These are phyloP conservation scores for Nomada ferruginata DNA, from an alignment of 2,888 invertebrate species.

Conservation along the genomic window DNA sequence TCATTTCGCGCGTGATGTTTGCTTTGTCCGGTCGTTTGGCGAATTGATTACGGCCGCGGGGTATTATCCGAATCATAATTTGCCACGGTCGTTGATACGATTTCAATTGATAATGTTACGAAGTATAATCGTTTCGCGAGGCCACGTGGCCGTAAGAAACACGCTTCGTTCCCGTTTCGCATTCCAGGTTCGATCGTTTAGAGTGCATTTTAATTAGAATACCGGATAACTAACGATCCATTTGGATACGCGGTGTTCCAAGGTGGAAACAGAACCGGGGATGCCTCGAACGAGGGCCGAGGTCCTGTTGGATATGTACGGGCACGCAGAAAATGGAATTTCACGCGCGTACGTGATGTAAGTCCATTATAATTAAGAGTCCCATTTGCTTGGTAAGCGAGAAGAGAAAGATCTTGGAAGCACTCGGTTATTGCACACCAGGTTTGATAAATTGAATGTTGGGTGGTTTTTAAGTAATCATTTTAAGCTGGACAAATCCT, in stretches of 20 bases:
- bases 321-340: slow-evolving; percentile 72
- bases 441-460: too few relatives aligned
- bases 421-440: too few relatives aligned
- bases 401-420: background rate
- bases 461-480: too few relatives aligned
- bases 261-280: slow-evolving; percentile 42
- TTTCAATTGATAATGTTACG: slow-evolving; percentile 2
- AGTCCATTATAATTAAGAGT: slow-evolving; percentile 62
- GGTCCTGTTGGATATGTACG: slow-evolving; percentile 76
- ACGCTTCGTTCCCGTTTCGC: background rate
- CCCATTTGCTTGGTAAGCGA: slow-evolving; percentile 2
- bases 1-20: slow-evolving; percentile 2
- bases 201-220: slow-evolving; percentile 31
- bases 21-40: slow-evolving; percentile 1
- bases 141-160: background rate
- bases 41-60: slow-evolving; percentile 9
- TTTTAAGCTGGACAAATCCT: too few relatives aligned
- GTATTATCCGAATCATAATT: slow-evolving; percentile 39
- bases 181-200: background rate
- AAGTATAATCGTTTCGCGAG: background rate
- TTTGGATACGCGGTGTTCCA: background rate
- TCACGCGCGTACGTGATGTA: slow-evolving; percentile 74
- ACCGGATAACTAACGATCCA: background rate
- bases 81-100: background rate
- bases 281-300: slow-evolving; percentile 75